These are phyloP conservation scores for Megalonaias nervosa DNA, from an alignment of 1,140 invertebrate species.

Conservation along the genomic window DNA sequence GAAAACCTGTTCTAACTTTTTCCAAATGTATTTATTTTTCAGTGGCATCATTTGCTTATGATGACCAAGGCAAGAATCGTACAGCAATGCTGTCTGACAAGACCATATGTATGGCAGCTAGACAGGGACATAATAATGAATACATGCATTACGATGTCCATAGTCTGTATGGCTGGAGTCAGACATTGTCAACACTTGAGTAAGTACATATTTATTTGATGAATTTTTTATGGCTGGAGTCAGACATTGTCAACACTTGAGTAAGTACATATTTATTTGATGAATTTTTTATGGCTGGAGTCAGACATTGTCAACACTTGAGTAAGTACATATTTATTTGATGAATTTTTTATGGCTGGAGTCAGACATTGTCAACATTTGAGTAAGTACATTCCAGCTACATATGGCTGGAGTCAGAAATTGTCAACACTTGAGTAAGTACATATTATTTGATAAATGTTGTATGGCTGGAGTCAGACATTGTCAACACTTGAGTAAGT, in stretches of 20 bases:
- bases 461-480: neutral
- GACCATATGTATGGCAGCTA: conserved; percentile 59
- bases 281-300: neutral
- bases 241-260: conserved; percentile 57
- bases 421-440: neutral
- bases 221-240: neutral
- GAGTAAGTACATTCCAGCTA: neutral
- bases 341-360: neutral
- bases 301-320: conserved; percentile 55
- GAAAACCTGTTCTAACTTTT: neutral
- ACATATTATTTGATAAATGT: no score
- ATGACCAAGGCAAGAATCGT: conserved; percentile 34
- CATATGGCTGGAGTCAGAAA: neutral
- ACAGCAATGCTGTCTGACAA: conserved; percentile 46
- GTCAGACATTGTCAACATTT: neutral
- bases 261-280: no score
- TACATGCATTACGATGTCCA: conserved; percentile 68
- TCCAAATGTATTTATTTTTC: conserved; percentile 4
- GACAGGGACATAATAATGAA: conserved; percentile 47
- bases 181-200: conserved; percentile 56
- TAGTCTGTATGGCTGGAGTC: conserved; percentile 69
- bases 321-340: conserved; percentile 55
- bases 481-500: neutral
- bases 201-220: no score
- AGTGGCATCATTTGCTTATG: conserved; percentile 58